Base-by-base conservation (phyloP, 2,113 vertebrate genomes). In the Polyodon spathula region DNA sequence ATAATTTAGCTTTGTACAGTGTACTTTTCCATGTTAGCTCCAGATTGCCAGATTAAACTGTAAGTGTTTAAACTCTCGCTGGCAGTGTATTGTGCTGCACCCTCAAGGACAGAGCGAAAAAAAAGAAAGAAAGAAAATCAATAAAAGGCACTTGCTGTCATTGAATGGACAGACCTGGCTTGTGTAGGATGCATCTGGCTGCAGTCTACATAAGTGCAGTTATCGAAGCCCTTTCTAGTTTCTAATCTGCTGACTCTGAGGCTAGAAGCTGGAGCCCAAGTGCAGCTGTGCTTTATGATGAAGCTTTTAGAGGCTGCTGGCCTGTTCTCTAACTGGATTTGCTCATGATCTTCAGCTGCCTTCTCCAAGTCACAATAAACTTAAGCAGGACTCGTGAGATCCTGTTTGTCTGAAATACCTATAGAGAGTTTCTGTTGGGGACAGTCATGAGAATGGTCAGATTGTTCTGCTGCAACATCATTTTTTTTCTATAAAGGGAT, bases 181-280 rank as follows among this genome's bases (percentile, higher is more conserved):
- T 54, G 53, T 50, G 61, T 66, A 57, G 73, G 6, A 51, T 59
- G 42, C 65, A 73, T 71, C 73, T 78, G 66, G 70, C 71, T 66
- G 80, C 79, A 86, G 83, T 83, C 78, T 84, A 63, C 77, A 57
- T 82, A 82, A 82, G 79, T 84, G 82, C 79, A 73, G 67, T 74
- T 72, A 71, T 68, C 70, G 73, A 77, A 79, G 81, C 75, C 71
- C 80, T 75, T 83, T 83, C n/a, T 77, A 82, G 72, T 74, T 70
- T 68, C 69, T 73, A 74, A 74, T 80, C 73, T 74, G 63, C 50
- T 43, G 59, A 42, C n/a, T 15, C 58, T 58, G 46, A 63, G 63
- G 59, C 50, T 48, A 2, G 27, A 64, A 59, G 40, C 65, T 39
- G 61, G 62, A 43, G 41, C 57, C 61, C 60, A 56, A 68, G 54